A percentile compares a stretch with the other conserved stretches of the same genome.
These are phyloP conservation scores for Manacus vitellinus DNA, from an alignment of 2,113 vertebrate species.

Conservation along the genomic window DNA sequence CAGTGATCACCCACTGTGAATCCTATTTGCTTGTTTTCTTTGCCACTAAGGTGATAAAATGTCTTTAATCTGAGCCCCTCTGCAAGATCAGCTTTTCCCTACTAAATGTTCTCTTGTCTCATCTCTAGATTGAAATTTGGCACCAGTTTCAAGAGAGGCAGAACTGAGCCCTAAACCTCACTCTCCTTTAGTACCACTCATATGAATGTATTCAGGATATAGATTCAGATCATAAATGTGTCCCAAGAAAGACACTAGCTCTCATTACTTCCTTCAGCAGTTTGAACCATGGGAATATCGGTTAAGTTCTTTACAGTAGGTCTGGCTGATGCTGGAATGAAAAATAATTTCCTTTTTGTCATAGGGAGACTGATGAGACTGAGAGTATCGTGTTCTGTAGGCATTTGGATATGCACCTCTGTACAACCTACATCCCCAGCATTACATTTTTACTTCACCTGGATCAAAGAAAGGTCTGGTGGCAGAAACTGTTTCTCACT, in stretches of 20 bases:
- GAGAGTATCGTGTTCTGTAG: background rate
- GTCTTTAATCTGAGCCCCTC: background rate
- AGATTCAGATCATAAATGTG: background rate
- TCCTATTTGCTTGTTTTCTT: conserved; percentile 9
- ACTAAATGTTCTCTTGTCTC: background rate
- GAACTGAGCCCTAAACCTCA: background rate
- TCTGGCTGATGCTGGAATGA: background rate
- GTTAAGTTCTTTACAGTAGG: background rate
- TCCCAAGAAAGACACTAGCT: background rate
- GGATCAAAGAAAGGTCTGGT: background rate
- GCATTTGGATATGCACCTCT: background rate
- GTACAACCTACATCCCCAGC: background rate
- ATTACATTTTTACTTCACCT: background rate
- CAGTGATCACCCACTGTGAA: background rate
- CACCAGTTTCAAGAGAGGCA: background rate
- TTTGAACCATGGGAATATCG: background rate
- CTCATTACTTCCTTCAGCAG: background rate
- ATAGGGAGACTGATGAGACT: background rate
- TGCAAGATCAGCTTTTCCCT: background rate
- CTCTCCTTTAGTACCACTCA: background rate
- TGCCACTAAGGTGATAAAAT: background rate
- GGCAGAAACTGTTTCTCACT: background rate
- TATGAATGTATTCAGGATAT: background rate
- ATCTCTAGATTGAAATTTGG: background rate
- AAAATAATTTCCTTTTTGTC: background rate